A percentile compares a stretch with the other conserved stretches of the same genome.
Conservation (phyloP, 2,113 vertebrate genomes). For the Astatotilapia flaviijosephi region DNA sequence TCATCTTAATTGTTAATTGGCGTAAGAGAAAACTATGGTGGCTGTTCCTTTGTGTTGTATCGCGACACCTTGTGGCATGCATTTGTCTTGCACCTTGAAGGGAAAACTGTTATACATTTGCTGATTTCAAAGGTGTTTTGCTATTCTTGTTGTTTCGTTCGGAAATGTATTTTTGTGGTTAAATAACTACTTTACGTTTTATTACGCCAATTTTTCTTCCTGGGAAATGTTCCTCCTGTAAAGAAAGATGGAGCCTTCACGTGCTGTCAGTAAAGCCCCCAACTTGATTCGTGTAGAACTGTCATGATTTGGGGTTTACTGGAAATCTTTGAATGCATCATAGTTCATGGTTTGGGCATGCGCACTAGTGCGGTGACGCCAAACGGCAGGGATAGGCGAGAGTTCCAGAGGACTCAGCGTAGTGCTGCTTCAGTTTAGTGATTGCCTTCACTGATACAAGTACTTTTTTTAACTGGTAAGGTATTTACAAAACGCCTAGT, state of each 20-base stretch:
- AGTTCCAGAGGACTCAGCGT: not conserved
- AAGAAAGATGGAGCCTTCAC: not conserved
- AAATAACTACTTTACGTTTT: not conserved
- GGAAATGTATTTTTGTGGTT: not conserved
- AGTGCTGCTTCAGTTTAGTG: not conserved
- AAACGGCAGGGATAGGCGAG: not conserved
- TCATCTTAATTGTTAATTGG: not conserved
- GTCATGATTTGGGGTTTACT: fast-evolving
- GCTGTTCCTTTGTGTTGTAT: not conserved
- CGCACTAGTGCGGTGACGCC: not conserved
- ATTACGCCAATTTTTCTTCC: not conserved
- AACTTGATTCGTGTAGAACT: not conserved
- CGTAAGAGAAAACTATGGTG: not conserved
- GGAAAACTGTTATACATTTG: not conserved
- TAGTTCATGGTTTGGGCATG: not conserved
- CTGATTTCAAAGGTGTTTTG: not conserved
- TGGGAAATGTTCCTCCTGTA: not conserved
- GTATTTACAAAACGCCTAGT: not conserved
- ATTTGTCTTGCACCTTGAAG: not conserved
- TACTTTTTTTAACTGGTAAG: not conserved
- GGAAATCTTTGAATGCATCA: not conserved
- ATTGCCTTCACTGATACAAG: not conserved
- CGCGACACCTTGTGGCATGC: constrained; percentile 35
- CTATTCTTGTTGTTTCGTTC: not conserved
- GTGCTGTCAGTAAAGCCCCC: not conserved